Evolutionary conservation across 2,888 invertebrate species (phyloP), one percentile per base, ranked within the genome.

Genomic region (Protophormia terraenovae): DNA sequence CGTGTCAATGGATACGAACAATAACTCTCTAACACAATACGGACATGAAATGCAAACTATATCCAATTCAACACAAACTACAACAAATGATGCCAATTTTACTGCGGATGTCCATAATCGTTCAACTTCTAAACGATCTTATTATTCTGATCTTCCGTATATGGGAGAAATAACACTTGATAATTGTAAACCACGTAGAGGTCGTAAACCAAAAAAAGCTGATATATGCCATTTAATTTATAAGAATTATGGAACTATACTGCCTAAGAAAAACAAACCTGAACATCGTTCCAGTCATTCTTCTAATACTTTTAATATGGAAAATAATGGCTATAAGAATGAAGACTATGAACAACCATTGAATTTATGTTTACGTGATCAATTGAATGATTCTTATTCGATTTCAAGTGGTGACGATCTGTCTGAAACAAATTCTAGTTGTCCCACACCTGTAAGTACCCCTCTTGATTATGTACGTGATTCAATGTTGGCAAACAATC

Each of bases 101-200:
- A 3, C 38, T 1, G 22, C 41, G 0, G 53, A 53, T 8, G 12
- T 6, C 1, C 10, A 24, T 14, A 64, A 53, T 3, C 3, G n/a
- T 45, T 22, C 47, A 2, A 66, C n/a, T 19, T 29, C 12, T 8
- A 29, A 60, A 19, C 19, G 47, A 71, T 12, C 76, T 3, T 96
- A 96, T 58, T 97, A 96, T 90, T 95, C 96, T 58, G 97, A 97
- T 89, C 93, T 97, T 60, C 97, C 97, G 0, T 97, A 97, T 92
- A 97, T 97, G 97, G 97, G 97, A 0, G 97, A 97, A 91, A 97
- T 97, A 94, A 97, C 97, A 0, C 92, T 97, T 75, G 97, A 97
- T 90, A 97, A 97, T 92, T 96, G 96, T 14, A 96, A 97, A 88
- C 97, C 97, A 0, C 93, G 97, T 45, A 94, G 98, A 84, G 97